Base-by-base conservation (phyloP, 2,888 invertebrate genomes). In the Glaucopsyche alexis region DNA sequence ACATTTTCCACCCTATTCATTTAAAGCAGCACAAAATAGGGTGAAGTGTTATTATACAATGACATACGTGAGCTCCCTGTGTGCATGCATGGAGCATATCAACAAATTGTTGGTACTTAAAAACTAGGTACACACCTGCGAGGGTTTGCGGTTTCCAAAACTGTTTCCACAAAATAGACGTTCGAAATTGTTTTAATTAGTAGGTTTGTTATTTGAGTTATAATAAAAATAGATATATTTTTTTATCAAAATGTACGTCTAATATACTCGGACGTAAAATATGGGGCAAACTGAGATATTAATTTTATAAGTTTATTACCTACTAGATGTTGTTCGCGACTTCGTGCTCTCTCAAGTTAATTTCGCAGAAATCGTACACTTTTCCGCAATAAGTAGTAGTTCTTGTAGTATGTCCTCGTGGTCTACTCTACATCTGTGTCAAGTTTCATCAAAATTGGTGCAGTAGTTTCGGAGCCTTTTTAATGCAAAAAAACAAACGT, bases 11-110 rank as follows among this genome's bases (percentile, higher is more conserved):
- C 83, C 79, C 85, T 85, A 81, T 50, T 76, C 77, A 79, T 81
- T 74, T 73, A 80, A 79, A 84, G 81, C 82, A 82, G 83, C 80
- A 81, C 73, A 73, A 74, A 78, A 76, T 77, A 76, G 79, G 77
- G 76, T 76, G 78, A 76, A 76, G 76, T 76, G 76, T 79, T 80
- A 78, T 79, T 79, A 79, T 73, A 78, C 78, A 78, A 78, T 77
- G 80, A 78, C 79, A 80, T 79, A 80, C 80, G 78, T 67, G 72
- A 73, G 73, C 72, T 74, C 78, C 78, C 75, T 76, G 74, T 76
- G 74, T 77, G 75, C 73, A 71, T 74, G 70, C 73, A 71, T 70
- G 74, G 47, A 47, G 47, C 69, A 19, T 69, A 69, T 76, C 76
- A 69, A 76, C 76, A 77, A 76, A 78, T 77, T 77, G 74, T 76